phyloP scores from a whole-genome alignment of 2,797 vertebrate genomes.

The Neosilurus mollespiculum region DNA sequence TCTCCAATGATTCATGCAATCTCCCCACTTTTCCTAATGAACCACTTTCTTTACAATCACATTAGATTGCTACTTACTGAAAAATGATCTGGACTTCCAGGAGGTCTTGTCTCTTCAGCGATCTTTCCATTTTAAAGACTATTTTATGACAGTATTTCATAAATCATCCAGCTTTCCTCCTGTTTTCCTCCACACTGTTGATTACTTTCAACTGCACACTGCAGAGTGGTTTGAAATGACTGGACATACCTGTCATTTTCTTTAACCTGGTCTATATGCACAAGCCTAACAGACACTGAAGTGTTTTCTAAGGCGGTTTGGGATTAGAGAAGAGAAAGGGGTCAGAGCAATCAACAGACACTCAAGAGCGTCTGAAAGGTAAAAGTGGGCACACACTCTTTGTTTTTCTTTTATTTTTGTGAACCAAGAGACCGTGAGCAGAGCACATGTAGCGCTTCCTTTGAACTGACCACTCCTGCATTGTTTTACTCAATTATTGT shows the following conservation, averaged over 20 bases:
- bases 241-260: not conserved
- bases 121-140: slow-evolving; percentile 2
- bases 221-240: not conserved
- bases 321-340: not conserved
- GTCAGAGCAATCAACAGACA: not conserved
- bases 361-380: not conserved
- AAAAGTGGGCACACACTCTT: no score
- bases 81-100: slow-evolving; percentile 5
- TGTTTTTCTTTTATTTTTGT: no score
- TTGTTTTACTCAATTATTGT: no score
- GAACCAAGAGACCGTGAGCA: no score
- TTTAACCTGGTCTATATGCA: not conserved
- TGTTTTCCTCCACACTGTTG: slow-evolving; percentile 2
- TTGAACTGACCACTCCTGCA: no score
- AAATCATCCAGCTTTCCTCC: not conserved
- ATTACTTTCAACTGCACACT: not conserved
- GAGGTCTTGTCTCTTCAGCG: slow-evolving; percentile 5
- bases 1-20: slow-evolving; percentile 15
- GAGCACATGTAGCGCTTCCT: no score
- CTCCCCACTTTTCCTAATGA: not conserved
- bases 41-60: not conserved
- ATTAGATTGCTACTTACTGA: not conserved
- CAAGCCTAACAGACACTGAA: slow-evolving; percentile 37
- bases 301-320: slow-evolving; percentile 20
- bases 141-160: not conserved